Evolutionary conservation across 2,113 vertebrate genomes (phyloP).

Genomic region (Neogobius melanostomus): DNA sequence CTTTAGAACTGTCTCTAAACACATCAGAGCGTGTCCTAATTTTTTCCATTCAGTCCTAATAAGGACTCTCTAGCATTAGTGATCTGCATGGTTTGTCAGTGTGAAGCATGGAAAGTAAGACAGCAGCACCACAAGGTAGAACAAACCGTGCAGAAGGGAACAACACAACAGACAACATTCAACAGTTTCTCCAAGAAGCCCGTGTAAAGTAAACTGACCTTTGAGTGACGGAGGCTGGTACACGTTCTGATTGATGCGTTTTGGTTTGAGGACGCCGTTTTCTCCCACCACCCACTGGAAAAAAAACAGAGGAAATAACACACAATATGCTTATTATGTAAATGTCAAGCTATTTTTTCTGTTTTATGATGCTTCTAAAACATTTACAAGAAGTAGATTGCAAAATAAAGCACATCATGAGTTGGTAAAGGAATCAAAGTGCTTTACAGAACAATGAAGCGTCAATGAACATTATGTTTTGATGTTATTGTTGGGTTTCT

Average conservation of each 20-base stretch:
- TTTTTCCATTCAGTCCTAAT: no score
- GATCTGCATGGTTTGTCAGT: conserved; percentile 22
- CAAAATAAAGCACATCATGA: no score
- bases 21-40: no score
- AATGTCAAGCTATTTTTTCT: no score
- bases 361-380: no score
- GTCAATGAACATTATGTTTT: no score
- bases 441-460: no score
- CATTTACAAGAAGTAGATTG: no score
- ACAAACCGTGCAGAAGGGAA: conserved; percentile 46
- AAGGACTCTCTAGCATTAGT: conserved; percentile 32
- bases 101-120: conserved; percentile 20
- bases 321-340: no score
- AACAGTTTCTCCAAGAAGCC: neutral
- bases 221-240: conserved; percentile 96
- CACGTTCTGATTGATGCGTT: conserved; percentile 86
- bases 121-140: conserved; percentile 37
- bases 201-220: conserved; percentile 73
- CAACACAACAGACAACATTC: conserved; percentile 32
- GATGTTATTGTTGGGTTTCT: no score
- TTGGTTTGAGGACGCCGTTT: conserved; percentile 90
- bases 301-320: neutral
- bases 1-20: no score
- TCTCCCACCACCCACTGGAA: conserved; percentile 89
- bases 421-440: no score